Base-by-base conservation (phyloP, 2,113 vertebrate species). In the Myotis davidii region DNA sequence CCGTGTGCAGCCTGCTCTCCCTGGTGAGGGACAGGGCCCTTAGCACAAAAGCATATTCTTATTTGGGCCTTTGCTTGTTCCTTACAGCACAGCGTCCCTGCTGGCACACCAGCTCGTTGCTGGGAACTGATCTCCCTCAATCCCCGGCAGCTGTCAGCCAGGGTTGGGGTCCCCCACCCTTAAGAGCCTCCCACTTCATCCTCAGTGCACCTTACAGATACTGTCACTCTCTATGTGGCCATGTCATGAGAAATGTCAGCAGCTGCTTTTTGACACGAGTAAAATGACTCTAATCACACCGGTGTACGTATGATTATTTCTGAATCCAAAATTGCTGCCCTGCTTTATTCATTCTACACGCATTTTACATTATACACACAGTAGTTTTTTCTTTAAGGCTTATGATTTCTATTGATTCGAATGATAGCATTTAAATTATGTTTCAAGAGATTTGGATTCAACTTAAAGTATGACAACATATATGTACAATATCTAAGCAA, bases 361-460 rank as follows among this genome's bases (percentile, higher is more conserved):
- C 16, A 54, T 89, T 78, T 79, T 85, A 73, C 9, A 42, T 39
- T 61, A 48, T 34, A 76, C 39, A 69, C 32, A 61, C 7, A 77
- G 16, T 25, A 42, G 48, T 27, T 61, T 50, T 48, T 72, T 23
- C 13, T 77, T 21, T 11, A 92, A 54, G 34, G 73, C 59, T 90
- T 69, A 61, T 61, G 70, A 56, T 52, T 86, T 95, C 84, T 65
- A 76, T 81, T 50, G 82, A 85, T 23, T 72, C 21, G 59, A 79
- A 76, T 76, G 23, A 54, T 6, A 91, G 39, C 37, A 72, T 64
- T 93, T 93, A 89, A 69, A 64, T 89, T 56, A 52, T 61, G 34
- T 77, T 39, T 59, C 5, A 87, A 83, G 56, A 92, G 16, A 90
- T 81, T 73, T 48, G 88, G 37, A 84, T 79, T 89, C 70, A 59